phyloP scores from a whole-genome alignment of 2,113 vertebrate genomes.

The Corythornis madagascariensis region DNA sequence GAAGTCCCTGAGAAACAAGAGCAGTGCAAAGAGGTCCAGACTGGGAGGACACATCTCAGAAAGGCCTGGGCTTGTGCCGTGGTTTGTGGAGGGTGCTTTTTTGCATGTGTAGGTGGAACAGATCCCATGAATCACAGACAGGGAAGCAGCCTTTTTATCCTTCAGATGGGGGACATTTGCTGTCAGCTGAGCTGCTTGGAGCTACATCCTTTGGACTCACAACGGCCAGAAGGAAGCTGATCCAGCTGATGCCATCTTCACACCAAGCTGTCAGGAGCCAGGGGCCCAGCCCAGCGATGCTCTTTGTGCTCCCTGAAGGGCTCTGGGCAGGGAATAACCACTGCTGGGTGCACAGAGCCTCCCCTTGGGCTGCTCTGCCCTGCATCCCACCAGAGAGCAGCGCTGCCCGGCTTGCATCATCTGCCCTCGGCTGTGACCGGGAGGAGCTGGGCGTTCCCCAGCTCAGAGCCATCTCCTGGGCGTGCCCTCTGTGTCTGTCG shows the following conservation, averaged over 20 bases:
- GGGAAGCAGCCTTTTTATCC: background rate
- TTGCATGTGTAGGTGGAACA: slow-evolving; percentile 33
- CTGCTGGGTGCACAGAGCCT: too few species aligned
- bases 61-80: background rate
- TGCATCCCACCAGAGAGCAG: too few species aligned
- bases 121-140: slow-evolving; percentile 44
- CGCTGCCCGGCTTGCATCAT: background rate
- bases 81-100: background rate
- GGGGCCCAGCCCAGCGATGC: background rate
- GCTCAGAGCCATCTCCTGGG: background rate
- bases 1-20: background rate
- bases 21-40: background rate
- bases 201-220: background rate
- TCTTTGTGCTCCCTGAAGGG: background rate
- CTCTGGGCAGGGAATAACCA: background rate
- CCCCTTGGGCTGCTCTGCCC: too few species aligned
- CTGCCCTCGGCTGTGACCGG: background rate
- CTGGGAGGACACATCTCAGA: background rate
- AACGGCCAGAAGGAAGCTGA: background rate
- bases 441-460: background rate
- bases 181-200: slow-evolving; percentile 33
- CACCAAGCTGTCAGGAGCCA: background rate
- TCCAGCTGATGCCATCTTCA: background rate
- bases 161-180: background rate
- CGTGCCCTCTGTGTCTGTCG: too few species aligned